A percentile compares a stretch with the other conserved stretches of the same genome.
These are phyloP conservation scores for Oncorhynchus keta DNA, from an alignment of 2,113 vertebrate genomes.

Conservation along the genomic window DNA sequence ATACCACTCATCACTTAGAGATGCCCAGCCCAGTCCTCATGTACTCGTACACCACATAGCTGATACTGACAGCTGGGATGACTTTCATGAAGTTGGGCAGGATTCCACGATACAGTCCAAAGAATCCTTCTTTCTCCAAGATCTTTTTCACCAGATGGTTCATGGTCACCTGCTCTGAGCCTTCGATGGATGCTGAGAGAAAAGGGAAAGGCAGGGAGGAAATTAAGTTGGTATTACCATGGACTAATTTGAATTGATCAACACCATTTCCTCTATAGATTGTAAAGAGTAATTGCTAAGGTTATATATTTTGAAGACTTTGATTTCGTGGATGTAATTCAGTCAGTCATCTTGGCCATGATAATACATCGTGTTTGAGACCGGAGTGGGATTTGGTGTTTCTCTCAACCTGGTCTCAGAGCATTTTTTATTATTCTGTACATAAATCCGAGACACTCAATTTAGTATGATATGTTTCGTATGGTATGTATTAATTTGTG, in stretches of 20 bases:
- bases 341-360: no score
- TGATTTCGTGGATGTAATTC: no score
- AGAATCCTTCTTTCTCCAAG: constrained; percentile 84
- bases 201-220: constrained; percentile 3
- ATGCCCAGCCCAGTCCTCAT: constrained; percentile 88
- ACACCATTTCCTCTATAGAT: neutral
- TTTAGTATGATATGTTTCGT: no score
- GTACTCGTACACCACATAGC: constrained; percentile 96
- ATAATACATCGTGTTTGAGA: no score
- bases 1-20: constrained; percentile 66
- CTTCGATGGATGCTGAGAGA: constrained; percentile 82
- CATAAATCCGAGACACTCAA: no score
- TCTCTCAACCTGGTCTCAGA: no score
- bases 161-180: constrained; percentile 86
- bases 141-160: constrained; percentile 83
- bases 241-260: neutral
- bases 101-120: constrained; percentile 94
- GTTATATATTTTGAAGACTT: neutral
- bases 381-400: no score
- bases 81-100: constrained; percentile 99
- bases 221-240: neutral
- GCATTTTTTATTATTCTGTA: no score
- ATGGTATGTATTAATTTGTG: no score
- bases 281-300: neutral
- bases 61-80: constrained; percentile 97